Evolutionary conservation across 2,888 invertebrate species (phyloP).

Genomic region (Cecidostiba fungosa): DNA sequence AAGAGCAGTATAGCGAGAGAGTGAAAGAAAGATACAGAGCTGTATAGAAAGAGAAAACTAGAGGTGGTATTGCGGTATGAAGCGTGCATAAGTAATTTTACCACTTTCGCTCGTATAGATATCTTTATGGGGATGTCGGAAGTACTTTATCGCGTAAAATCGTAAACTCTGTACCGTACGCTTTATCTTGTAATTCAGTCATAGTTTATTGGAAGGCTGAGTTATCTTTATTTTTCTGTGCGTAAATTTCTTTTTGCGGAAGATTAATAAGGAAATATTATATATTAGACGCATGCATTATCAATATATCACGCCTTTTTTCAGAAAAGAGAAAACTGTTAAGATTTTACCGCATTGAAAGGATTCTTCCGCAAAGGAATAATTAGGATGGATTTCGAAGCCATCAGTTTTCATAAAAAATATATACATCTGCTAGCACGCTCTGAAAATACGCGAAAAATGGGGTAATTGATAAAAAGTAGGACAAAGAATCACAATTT

Average conservation of each 20-base stretch:
- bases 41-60: neutral
- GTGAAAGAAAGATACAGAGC: neutral
- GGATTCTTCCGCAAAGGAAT: no score
- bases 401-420: no score
- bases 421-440: no score
- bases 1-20: neutral
- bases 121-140: neutral
- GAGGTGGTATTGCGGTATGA: neutral
- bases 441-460: neutral
- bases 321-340: no score
- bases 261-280: no score
- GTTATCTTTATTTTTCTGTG: neutral
- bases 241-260: no score
- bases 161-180: neutral
- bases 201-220: neutral
- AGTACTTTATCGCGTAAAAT: conserved; percentile 5
- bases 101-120: neutral
- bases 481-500: neutral
- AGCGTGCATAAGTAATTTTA: conserved; percentile 23
- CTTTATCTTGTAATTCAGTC: neutral
- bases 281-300: no score
- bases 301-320: no score
- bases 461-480: neutral
- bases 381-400: no score
- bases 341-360: no score